Base-by-base conservation (phyloP, 2,797 vertebrate species). In the Pipistrellus nathusii region DNA sequence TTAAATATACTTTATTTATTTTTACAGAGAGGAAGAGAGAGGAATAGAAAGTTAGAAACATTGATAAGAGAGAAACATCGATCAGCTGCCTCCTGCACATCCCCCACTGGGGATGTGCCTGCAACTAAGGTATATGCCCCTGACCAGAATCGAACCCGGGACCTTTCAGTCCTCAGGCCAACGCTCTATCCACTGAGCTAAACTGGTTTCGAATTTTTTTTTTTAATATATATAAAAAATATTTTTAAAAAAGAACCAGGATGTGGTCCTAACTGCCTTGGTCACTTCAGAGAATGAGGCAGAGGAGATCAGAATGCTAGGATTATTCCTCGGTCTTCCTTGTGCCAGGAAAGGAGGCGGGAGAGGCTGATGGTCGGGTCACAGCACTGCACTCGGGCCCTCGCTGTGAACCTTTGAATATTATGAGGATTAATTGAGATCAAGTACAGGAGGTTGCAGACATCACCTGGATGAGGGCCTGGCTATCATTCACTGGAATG, bases 311-410 rank as follows among this genome's bases (percentile, higher is more conserved):
- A 46, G 25, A 73, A 90, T 44, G 23, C 55, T 44, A 59, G 66
- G n/a, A 55, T 88, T 44, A 72, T 80, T 89, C 57, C 62, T 35
- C 23, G 30, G 23, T 57, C 71, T 17, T 92, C 55, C 30, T 68
- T 78, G 15, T 78, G 48, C 21, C 78, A 75, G 27, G 46, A 85
- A 55, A 46, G n/a, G 69, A 72, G 25, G 62, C 85, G 85, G 82
- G 46, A 84, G 14, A 76, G 48, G 75, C 32, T 13, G 9, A 0
- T 46, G 51, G 64, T 71, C 80, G 14, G 25, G 48, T 27, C 3
- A 72, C 55, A 57, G 30, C 41, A 73, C 64, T 48, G 9, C 12
- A 21, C n/a, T 38, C 73, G 1, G 20, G 46, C 41, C 32, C 41
- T 73, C 0, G 1, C n/a, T 59, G 38, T 0, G 6, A 64, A 17